A percentile compares a stretch with the other conserved stretches of the same genome.
Conservation (phyloP, 1,140 invertebrate species). For the Galleria mellonella region DNA sequence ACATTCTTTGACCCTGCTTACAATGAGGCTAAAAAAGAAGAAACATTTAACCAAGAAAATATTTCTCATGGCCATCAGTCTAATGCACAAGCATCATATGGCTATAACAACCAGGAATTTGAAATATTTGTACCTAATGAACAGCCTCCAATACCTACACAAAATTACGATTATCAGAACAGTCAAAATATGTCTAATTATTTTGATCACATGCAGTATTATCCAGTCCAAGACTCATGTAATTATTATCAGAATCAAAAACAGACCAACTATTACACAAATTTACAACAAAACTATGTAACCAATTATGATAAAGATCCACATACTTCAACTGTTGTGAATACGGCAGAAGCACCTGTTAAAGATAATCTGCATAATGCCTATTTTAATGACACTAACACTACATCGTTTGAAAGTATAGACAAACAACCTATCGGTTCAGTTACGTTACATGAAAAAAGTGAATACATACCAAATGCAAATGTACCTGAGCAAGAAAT, state of each 20-base stretch:
- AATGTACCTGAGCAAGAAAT: too few species aligned
- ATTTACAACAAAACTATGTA: not conserved
- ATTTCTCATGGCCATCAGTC: constrained; percentile 7
- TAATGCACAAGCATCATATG: not conserved
- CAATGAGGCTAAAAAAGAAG: constrained; percentile 32
- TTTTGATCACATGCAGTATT: constrained; percentile 3
- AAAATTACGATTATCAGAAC: constrained; percentile 2
- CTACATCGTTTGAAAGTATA: too few species aligned
- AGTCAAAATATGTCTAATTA: constrained; percentile 3
- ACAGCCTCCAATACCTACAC: constrained; percentile 4
- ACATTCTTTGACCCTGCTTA: constrained; percentile 67
- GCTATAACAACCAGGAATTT: constrained; percentile 11
- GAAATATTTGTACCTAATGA: constrained; percentile 25
- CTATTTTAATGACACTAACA: too few species aligned
- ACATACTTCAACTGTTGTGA: too few species aligned
- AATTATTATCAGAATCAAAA: constrained; percentile 7
- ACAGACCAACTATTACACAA: constrained; percentile 1
- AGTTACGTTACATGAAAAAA: too few species aligned
- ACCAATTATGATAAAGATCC: too few species aligned
- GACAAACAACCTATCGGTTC: too few species aligned
- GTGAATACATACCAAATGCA: too few species aligned
- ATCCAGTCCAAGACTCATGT: not conserved
- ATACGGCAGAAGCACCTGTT: too few species aligned
- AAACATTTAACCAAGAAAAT: constrained; percentile 14
- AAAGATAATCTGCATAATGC: too few species aligned